These are phyloP conservation scores for Clivina fossor DNA, from an alignment of 2,888 invertebrate genomes.

Conservation along the genomic window DNA sequence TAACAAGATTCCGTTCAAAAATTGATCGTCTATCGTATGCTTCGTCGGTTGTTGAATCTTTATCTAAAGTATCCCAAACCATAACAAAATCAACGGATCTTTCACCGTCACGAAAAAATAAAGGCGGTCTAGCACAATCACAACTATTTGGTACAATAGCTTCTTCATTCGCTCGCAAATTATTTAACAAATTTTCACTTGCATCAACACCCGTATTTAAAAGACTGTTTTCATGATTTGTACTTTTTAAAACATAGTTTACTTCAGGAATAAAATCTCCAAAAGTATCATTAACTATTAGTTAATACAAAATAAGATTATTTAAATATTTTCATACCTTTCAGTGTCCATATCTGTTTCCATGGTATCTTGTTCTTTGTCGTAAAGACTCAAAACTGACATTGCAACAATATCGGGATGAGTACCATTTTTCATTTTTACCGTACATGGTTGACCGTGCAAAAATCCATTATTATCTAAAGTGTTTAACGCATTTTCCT, in stretches of 20 bases:
- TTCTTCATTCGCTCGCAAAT: constrained; percentile 3
- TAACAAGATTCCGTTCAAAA: constrained; percentile 71
- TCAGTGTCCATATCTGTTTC: constrained; percentile 64
- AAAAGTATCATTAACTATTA: constrained; percentile 8
- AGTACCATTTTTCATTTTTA: constrained; percentile 33
- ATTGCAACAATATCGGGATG: constrained; percentile 54
- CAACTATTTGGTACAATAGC: background rate
- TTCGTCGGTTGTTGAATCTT: constrained; percentile 54
- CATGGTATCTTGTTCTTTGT: constrained; percentile 59
- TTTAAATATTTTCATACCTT: constrained; percentile 51
- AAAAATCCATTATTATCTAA: constrained; percentile 15
- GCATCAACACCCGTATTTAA: constrained; percentile 14
- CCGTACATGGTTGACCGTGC: constrained; percentile 24
- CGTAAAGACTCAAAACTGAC: constrained; percentile 61
- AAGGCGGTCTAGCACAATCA: constrained; percentile 55
- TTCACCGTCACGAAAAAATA: constrained; percentile 70
- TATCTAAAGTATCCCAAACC: constrained; percentile 69
- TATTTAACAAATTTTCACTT: constrained; percentile 17
- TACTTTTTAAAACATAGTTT: constrained; percentile 7
- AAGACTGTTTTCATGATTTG: constrained; percentile 13
- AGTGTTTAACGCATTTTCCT: no score
- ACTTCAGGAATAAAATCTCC: constrained; percentile 28
- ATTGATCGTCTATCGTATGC: constrained; percentile 57
- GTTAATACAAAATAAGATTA: background rate
- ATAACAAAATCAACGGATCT: constrained; percentile 77